Base-by-base conservation (phyloP, 2,888 invertebrate genomes). In the Andrena haemorrhoa region DNA sequence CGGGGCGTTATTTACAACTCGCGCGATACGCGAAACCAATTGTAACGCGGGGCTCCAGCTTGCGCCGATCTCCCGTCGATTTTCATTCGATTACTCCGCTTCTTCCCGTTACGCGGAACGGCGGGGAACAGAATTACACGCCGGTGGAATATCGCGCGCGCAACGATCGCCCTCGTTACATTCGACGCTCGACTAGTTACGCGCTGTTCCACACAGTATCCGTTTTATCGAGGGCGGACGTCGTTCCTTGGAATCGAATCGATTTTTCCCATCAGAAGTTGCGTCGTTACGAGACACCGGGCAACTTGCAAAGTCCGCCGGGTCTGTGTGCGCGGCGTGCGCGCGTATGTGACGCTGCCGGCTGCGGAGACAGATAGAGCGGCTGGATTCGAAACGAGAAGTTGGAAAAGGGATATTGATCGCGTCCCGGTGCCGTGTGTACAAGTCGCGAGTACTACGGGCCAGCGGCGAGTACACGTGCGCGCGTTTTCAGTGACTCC, bases 331-430 rank as follows among this genome's bases (percentile, higher is more conserved):
- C 65, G 64, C 41, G 20, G 53, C 47, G n/a, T 23, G 61, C 41
- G 56, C 33, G 41, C 35, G 23, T 10, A 53, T 56, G 8, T 51
- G 79, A 20, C 73, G 68, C 69, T 51, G 69, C 65, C 64, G 71
- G 58, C 16, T 68, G 56, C 58, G 58, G 65, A 75, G 82, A 82
- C 78, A 77, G 74, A 83, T 80, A 84, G 84, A 84, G 83, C 84
- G 86, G 89, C 85, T 84, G 89, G 89, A 90, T 90, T 91, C 90
- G 90, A 89, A 91, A 90, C 88, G 88, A 80, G 87, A 90, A 91
- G 88, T 90, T 90, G 91, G 91, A 91, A 91, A 91, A 91, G 88
- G 89, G 91, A 91, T 91, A 91, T 91, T 91, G 91, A 91, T 91
- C 91, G 90, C 76, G 64, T 70, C 76, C 65, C 68, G 1, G 5